A percentile compares a stretch with the other conserved stretches of the same genome.
Evolutionary conservation across 2,888 invertebrate species (phyloP).

Genomic region (Xanthorhoe designata): DNA sequence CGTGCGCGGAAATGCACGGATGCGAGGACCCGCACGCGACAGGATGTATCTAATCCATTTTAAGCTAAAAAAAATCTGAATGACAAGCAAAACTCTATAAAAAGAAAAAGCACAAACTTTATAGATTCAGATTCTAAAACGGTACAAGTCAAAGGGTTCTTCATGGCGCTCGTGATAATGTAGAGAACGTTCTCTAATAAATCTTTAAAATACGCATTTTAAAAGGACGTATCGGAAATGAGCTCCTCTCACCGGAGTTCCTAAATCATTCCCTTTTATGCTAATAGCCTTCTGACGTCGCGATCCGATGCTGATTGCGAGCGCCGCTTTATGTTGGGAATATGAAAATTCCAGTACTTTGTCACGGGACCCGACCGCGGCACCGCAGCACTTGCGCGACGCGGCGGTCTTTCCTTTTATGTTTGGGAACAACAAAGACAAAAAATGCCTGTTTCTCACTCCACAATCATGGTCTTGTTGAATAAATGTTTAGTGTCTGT

Average conservation of each 20-base stretch:
- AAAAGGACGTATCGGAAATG: slow-evolving; percentile 34
- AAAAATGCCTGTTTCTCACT: not conserved
- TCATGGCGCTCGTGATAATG: slow-evolving; percentile 9
- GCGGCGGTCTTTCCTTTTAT: too few species aligned
- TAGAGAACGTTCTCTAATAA: slow-evolving; percentile 21
- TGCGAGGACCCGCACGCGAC: too few species aligned
- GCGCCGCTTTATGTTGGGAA: slow-evolving; percentile 12
- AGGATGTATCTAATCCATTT: too few species aligned
- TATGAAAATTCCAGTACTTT: slow-evolving; percentile 17
- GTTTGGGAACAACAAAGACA: not conserved
- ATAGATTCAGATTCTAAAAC: not conserved
- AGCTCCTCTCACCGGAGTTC: slow-evolving; percentile 17
- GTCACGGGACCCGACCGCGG: not conserved
- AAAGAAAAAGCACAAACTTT: not conserved
- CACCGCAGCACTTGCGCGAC: too few species aligned
- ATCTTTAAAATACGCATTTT: slow-evolving; percentile 26
- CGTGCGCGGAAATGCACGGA: too few species aligned
- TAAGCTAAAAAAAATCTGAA: not conserved
- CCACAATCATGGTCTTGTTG: not conserved
- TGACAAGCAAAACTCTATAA: not conserved
- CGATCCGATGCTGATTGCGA: slow-evolving; percentile 23
- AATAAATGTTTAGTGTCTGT: not conserved
- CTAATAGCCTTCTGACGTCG: slow-evolving; percentile 20
- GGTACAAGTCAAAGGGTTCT: not conserved
- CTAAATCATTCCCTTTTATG: slow-evolving; percentile 32